These are phyloP conservation scores for Lophius piscatorius DNA, from an alignment of 2,113 vertebrate species.

Conservation along the genomic window DNA sequence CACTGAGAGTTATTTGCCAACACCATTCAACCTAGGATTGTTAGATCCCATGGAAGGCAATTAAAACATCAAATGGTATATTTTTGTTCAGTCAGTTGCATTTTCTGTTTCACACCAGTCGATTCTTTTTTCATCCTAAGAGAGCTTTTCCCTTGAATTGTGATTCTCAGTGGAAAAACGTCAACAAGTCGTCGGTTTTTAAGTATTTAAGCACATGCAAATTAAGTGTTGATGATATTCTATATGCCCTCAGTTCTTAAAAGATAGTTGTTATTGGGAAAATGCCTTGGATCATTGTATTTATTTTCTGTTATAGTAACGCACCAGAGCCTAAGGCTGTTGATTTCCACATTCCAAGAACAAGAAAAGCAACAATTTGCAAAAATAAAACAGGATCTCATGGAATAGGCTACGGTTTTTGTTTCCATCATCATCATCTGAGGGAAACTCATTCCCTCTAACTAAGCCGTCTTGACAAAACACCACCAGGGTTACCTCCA, in stretches of 20 bases:
- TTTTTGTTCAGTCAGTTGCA: slow-evolving; percentile 47
- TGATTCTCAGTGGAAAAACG: no score
- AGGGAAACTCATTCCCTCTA: slow-evolving; percentile 35
- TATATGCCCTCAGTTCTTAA: no score
- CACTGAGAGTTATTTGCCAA: slow-evolving; percentile 20
- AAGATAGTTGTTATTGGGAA: no score
- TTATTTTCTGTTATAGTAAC: not conserved
- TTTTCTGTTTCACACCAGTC: slow-evolving; percentile 41
- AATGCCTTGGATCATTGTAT: no score
- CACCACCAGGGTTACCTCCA: slow-evolving; percentile 58
- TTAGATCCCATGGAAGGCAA: not conserved
- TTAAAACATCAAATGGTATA: slow-evolving; percentile 29
- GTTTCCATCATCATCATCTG: slow-evolving; percentile 33
- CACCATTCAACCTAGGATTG: slow-evolving; percentile 8
- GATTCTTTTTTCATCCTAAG: no score
- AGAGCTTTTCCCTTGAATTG: no score
- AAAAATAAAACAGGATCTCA: slow-evolving; percentile 23
- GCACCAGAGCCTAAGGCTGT: not conserved
- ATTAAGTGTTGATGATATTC: no score
- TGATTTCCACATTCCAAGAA: slow-evolving; percentile 5
- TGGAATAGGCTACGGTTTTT: slow-evolving; percentile 21
- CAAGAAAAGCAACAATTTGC: slow-evolving; percentile 28
- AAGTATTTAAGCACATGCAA: no score
- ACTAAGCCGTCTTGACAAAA: slow-evolving; percentile 56
- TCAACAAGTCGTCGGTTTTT: no score